phyloP scores from a whole-genome alignment of 1,140 invertebrate genomes.

The Polyergus mexicanus region DNA sequence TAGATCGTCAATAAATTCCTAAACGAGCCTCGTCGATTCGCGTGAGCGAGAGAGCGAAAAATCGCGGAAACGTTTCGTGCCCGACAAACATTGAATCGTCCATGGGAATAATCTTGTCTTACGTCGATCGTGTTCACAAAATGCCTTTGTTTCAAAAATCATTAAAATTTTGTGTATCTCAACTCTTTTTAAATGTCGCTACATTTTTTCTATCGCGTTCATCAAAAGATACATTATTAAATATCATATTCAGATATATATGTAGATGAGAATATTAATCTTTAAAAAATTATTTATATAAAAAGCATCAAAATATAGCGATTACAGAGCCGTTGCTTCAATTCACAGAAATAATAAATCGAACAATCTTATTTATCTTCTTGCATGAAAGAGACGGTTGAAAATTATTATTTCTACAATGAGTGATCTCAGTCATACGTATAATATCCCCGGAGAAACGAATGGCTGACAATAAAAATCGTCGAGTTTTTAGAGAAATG shows the following conservation, averaged over 20 bases:
- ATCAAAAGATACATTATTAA: background rate
- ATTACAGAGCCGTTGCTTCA: too few species aligned
- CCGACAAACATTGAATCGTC: background rate
- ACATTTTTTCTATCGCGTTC: background rate
- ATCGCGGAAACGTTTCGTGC: background rate
- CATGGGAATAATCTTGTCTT: background rate
- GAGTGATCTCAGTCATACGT: background rate
- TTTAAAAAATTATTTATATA: background rate
- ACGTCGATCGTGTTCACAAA: background rate
- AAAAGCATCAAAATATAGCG: background rate
- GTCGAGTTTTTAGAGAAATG: background rate
- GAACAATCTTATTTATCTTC: background rate
- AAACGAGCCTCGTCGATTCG: conserved; percentile 54
- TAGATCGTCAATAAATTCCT: conserved; percentile 47
- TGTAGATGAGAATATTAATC: background rate
- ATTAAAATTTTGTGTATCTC: background rate
- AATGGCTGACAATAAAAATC: conserved; percentile 37
- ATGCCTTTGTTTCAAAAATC: background rate
- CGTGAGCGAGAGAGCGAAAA: conserved; percentile 26
- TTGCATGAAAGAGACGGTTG: background rate
- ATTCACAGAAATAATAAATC: background rate
- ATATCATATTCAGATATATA: too few species aligned
- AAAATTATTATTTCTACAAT: background rate
- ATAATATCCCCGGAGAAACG: background rate
- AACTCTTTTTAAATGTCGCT: background rate